phyloP scores from a whole-genome alignment of 2,888 invertebrate genomes.

The Spicauda simplicius region DNA sequence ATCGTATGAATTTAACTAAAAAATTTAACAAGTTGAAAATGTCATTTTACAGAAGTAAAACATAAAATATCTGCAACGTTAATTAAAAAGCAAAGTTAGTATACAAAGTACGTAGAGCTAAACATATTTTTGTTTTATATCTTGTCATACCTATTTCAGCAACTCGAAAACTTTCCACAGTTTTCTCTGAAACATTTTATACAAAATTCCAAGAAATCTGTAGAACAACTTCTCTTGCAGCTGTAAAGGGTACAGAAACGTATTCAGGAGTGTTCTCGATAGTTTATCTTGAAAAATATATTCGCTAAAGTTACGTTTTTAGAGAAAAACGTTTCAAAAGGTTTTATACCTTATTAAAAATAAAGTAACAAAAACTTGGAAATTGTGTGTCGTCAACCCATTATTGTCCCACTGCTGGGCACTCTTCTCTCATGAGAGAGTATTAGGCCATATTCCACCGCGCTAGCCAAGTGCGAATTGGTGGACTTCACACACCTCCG shows the following conservation, averaged over 20 bases:
- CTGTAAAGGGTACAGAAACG: not conserved
- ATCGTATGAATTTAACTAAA: too few relatives aligned
- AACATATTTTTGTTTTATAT: not conserved
- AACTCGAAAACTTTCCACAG: constrained; percentile 30
- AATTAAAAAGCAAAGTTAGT: not conserved
- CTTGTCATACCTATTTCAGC: constrained; percentile 21
- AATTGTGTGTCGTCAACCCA: too few relatives aligned
- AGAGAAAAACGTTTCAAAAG: not conserved
- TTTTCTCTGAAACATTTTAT: not conserved
- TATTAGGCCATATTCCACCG: too few relatives aligned
- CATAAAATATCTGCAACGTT: too few relatives aligned
- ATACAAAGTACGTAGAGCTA: not conserved
- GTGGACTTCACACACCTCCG: too few relatives aligned
- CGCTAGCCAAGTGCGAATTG: too few relatives aligned
- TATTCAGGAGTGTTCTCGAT: constrained; percentile 4
- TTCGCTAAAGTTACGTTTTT: not conserved
- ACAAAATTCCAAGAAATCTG: not conserved
- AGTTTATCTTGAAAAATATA: constrained; percentile 7
- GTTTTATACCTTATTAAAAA: too few relatives aligned
- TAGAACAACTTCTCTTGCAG: constrained; percentile 11
- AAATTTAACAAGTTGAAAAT: too few relatives aligned
- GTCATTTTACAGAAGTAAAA: too few relatives aligned
- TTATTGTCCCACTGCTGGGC: too few relatives aligned
- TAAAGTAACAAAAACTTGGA: too few relatives aligned
- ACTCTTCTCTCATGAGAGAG: too few relatives aligned